Percentiles rank a stretch among this genome's conserved stretches.
phyloP scores from a whole-genome alignment of 2,113 vertebrate species.

The Setophaga kirtlandii region DNA sequence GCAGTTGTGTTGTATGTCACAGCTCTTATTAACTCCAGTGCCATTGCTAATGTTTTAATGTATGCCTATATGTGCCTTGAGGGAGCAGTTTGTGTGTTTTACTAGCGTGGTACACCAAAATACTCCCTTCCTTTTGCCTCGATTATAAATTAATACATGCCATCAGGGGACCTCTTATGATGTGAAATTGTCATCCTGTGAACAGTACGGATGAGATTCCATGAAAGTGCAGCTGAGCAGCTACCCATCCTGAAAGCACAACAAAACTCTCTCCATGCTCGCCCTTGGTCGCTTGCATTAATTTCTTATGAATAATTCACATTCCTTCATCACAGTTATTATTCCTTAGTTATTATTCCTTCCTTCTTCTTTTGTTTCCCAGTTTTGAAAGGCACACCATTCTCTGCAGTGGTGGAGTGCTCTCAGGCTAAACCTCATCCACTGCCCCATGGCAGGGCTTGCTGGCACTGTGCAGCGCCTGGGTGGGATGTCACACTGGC shows the following conservation, averaged over 20 bases:
- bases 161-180: slow-evolving; percentile 71
- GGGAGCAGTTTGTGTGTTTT: slow-evolving; percentile 74
- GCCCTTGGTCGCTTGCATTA: slow-evolving; percentile 35
- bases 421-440: background rate
- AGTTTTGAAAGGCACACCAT: background rate
- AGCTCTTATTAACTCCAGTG: slow-evolving; percentile 70
- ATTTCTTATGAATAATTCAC: slow-evolving; percentile 71
- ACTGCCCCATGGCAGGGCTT: rapidly evolving
- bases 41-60: slow-evolving; percentile 72
- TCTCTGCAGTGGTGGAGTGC: background rate
- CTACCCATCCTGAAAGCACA: slow-evolving; percentile 29
- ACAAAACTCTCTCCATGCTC: background rate
- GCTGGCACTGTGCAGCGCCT: rapidly evolving
- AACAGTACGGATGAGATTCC: slow-evolving; percentile 59
- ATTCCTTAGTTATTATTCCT: slow-evolving; percentile 54
- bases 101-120: slow-evolving; percentile 65
- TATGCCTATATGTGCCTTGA: slow-evolving; percentile 59
- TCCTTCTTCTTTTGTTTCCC: slow-evolving; percentile 25
- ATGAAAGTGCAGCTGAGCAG: slow-evolving; percentile 42
- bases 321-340: slow-evolving; percentile 57
- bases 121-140: slow-evolving; percentile 64
- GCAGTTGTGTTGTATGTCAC: slow-evolving; percentile 52
- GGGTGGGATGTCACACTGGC: background rate
- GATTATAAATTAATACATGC: slow-evolving; percentile 76
- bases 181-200: slow-evolving; percentile 70